phyloP scores from a whole-genome alignment of 2,888 invertebrate species.

The Agrotis puta region DNA sequence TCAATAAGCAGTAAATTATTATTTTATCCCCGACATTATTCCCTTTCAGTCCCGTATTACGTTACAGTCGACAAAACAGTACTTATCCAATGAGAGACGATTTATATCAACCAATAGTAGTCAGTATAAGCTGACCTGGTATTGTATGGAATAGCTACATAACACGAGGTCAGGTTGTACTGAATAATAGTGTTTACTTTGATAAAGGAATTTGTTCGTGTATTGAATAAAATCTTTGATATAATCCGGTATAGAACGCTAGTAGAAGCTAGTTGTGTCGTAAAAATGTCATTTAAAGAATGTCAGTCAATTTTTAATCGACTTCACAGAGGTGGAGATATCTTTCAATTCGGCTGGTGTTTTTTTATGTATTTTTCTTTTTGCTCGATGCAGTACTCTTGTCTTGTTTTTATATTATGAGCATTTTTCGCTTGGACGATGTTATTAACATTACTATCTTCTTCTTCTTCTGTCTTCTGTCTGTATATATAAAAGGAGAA shows the following conservation, averaged over 20 bases:
- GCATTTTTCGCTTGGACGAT: too few species aligned
- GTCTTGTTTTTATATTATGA: too few species aligned
- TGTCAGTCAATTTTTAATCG: too few species aligned
- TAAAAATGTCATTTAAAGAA: neutral
- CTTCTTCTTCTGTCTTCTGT: too few species aligned
- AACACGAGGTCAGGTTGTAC: neutral
- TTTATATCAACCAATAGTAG: neutral
- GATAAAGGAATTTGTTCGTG: constrained; percentile 14
- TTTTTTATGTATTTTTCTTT: too few species aligned
- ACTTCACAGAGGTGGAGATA: too few species aligned
- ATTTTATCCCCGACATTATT: constrained; percentile 19
- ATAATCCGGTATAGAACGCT: constrained; percentile 19
- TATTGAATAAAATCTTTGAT: constrained; percentile 23
- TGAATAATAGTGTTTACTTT: neutral
- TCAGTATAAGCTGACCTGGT: neutral
- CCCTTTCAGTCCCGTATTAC: constrained; percentile 32
- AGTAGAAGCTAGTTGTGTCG: neutral
- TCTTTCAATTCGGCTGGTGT: too few species aligned
- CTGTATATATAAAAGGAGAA: too few species aligned
- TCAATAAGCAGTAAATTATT: constrained; percentile 43
- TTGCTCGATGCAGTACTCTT: too few species aligned
- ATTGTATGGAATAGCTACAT: too few species aligned
- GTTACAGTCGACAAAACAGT: neutral
- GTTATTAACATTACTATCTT: too few species aligned
- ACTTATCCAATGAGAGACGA: neutral